Conservation (phyloP, 23 tunicate genomes). For the Phallusia fumigata region DNA sequence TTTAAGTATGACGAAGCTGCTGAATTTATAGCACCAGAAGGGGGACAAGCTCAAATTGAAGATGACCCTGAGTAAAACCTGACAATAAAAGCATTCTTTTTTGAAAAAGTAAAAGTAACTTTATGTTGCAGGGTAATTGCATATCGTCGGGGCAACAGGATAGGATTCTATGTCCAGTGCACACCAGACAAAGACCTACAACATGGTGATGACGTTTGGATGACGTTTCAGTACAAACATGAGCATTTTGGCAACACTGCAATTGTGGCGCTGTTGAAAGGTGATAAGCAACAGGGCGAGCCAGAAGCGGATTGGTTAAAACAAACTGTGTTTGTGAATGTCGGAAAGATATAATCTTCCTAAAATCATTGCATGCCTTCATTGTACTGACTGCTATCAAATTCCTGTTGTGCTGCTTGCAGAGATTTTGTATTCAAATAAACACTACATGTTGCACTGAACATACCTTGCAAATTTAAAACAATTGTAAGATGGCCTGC, state of each 20-base stretch:
- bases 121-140: conserved; percentile 35
- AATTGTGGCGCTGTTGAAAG: conserved; percentile 39
- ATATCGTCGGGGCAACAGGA: conserved; percentile 61
- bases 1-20: conserved; percentile 58
- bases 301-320: conserved; percentile 56
- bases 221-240: conserved; percentile 55
- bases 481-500: no score
- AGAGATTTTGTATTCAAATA: background rate
- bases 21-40: conserved; percentile 30
- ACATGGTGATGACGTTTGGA: conserved; percentile 65
- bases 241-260: conserved; percentile 60
- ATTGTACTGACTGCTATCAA: background rate
- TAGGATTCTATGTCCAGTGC: conserved; percentile 65
- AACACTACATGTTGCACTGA: no score
- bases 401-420: background rate
- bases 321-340: conserved; percentile 59
- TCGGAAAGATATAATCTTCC: conserved; percentile 36
- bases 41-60: background rate
- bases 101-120: no score
- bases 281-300: conserved; percentile 22
- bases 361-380: background rate
- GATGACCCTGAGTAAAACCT: conserved; percentile 35
- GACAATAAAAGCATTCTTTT: no score
- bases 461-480: no score
- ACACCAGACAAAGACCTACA: conserved; percentile 49